Evolutionary conservation across 2,888 invertebrate species (phyloP).

Genomic region (Xestia sexstrigata): DNA sequence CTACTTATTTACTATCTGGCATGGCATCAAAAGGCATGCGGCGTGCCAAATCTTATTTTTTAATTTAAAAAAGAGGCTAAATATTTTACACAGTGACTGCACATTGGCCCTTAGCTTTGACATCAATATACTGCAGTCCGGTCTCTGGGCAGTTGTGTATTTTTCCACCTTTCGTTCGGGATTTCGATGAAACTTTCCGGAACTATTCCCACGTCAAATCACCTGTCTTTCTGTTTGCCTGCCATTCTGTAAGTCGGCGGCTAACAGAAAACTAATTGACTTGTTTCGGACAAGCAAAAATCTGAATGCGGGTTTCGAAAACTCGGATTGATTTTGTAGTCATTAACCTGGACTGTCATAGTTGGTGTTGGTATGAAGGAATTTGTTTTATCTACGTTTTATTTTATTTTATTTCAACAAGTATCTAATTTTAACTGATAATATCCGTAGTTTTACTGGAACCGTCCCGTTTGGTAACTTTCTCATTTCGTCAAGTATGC

Average conservation of each 20-base stretch:
- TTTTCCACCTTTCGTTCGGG: slow-evolving; percentile 17
- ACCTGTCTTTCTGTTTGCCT: slow-evolving; percentile 43
- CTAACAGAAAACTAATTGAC: slow-evolving; percentile 58
- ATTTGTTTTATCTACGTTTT: not conserved
- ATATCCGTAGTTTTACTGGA: not conserved
- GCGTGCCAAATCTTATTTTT: not conserved
- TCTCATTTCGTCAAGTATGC: no score
- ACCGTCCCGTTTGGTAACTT: no score
- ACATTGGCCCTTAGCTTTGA: not conserved
- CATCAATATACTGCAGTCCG: not conserved
- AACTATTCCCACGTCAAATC: slow-evolving; percentile 45
- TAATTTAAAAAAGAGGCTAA: not conserved
- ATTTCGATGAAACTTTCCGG: slow-evolving; percentile 39
- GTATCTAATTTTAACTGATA: not conserved
- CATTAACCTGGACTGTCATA: not conserved
- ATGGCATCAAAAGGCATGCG: not conserved
- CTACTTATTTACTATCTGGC: not conserved
- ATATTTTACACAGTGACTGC: not conserved
- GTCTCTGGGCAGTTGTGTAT: slow-evolving; percentile 1
- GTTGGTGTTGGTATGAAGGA: not conserved
- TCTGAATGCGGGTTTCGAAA: slow-evolving; percentile 6
- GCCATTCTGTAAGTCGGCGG: slow-evolving; percentile 34
- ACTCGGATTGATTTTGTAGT: not conserved
- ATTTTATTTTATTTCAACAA: not conserved
- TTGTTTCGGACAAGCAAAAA: slow-evolving; percentile 7